phyloP scores from a whole-genome alignment of 1,140 invertebrate species.

The Coptotermes formosanus region DNA sequence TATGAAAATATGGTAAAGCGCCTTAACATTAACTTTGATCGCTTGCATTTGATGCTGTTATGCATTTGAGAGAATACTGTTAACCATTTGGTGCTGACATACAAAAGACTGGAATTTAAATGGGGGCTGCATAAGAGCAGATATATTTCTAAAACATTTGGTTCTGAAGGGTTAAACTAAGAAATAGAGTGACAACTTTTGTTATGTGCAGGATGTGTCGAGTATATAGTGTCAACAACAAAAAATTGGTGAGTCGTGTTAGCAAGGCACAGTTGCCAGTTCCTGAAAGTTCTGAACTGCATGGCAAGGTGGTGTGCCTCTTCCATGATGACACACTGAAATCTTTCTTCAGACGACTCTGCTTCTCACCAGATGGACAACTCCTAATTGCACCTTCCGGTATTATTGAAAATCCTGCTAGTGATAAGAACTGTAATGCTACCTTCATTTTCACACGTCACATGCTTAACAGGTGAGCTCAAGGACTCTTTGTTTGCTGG shows the following conservation, averaged over 20 bases:
- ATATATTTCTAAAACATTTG: too few species aligned
- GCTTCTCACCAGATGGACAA: conserved; percentile 87
- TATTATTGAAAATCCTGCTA: conserved; percentile 62
- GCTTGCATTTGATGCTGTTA: too few species aligned
- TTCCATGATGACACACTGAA: conserved; percentile 95
- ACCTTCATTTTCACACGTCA: conserved; percentile 80
- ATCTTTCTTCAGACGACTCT: conserved; percentile 85
- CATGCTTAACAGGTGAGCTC: conserved; percentile 66
- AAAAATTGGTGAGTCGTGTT: conserved; percentile 69
- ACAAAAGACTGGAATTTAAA: too few species aligned
- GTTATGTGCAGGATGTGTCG: conserved; percentile 62
- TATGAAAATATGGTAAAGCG: too few species aligned
- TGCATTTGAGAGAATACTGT: too few species aligned
- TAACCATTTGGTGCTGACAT: too few species aligned
- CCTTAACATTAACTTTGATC: too few species aligned
- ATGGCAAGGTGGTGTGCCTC: conserved; percentile 63
- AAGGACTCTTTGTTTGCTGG: background rate
- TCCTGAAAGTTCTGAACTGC: conserved; percentile 44
- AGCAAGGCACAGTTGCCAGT: conserved; percentile 58
- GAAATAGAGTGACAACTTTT: background rate
- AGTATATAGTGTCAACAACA: conserved; percentile 68
- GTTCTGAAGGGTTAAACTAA: too few species aligned
- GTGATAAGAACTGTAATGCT: conserved; percentile 62
- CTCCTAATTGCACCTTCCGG: conserved; percentile 84
- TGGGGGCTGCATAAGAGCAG: too few species aligned